A percentile compares a stretch with the other conserved stretches of the same genome.
phyloP scores from a whole-genome alignment of 1,140 invertebrate species.

The Trachymyrmex cornetzi region DNA sequence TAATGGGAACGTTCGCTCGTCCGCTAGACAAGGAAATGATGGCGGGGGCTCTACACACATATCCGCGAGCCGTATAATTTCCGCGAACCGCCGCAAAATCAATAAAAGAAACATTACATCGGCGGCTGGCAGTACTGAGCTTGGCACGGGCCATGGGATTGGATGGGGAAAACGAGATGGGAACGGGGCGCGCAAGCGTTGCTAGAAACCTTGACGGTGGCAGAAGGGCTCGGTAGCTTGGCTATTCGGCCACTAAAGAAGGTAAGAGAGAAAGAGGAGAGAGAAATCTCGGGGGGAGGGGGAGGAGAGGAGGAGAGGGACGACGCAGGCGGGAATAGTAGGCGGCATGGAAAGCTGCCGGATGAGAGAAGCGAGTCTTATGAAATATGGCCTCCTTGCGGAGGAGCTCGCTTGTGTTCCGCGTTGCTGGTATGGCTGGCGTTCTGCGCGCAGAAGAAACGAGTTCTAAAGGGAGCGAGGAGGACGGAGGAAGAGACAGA shows the following conservation, averaged over 20 bases:
- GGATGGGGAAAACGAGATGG: conserved; percentile 84
- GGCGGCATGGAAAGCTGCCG: conserved; percentile 81
- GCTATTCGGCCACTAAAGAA: conserved; percentile 75
- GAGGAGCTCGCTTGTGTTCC: conserved; percentile 76
- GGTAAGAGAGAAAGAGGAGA: conserved; percentile 76
- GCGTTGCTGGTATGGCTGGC: conserved; percentile 57
- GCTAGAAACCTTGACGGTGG: conserved; percentile 80
- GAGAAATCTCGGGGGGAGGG: background rate
- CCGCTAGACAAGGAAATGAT: conserved; percentile 63
- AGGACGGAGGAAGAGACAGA: conserved; percentile 31
- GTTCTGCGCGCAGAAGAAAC: conserved; percentile 59
- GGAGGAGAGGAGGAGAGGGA: conserved; percentile 13
- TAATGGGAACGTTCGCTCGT: conserved; percentile 42
- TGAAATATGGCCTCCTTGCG: conserved; percentile 86
- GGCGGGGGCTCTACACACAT: conserved; percentile 69
- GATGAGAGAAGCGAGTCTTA: conserved; percentile 80
- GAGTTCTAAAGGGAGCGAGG: conserved; percentile 45
- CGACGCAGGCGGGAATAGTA: conserved; percentile 61
- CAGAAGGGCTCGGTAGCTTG: conserved; percentile 74
- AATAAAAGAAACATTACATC: conserved; percentile 88
- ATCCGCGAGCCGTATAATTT: conserved; percentile 83
- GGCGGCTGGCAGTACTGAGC: conserved; percentile 83
- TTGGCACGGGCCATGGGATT: conserved; percentile 82
- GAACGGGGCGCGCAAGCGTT: conserved; percentile 85
- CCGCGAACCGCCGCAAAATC: conserved; percentile 85